Conservation (phyloP, 2,888 invertebrate species). For the Agriopis marginaria region DNA sequence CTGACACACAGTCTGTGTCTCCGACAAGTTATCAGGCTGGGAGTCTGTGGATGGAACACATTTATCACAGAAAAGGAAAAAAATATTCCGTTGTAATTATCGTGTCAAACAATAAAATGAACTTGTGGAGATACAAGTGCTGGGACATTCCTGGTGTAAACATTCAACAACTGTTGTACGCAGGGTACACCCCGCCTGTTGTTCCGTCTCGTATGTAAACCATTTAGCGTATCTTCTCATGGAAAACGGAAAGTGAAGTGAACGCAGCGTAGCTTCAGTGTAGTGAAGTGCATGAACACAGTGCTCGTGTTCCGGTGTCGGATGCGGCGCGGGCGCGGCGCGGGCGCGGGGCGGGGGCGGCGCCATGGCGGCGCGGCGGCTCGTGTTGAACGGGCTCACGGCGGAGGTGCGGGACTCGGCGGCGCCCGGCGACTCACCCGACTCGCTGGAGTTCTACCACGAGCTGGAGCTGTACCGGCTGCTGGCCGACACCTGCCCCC, state of each 20-base stretch:
- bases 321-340: conserved; percentile 1
- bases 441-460: conserved; percentile 70
- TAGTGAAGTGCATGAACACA: background rate
- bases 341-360: conserved; percentile 39
- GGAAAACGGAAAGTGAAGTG: background rate
- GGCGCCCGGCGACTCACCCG: conserved; percentile 49
- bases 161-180: no score
- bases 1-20: no score
- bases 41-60: no score
- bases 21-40: no score
- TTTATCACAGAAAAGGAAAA: no score
- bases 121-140: no score
- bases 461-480: conserved; percentile 77
- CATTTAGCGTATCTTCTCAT: no score
- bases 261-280: background rate
- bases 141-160: no score
- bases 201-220: no score
- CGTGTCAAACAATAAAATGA: no score
- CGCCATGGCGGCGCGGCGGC: conserved; percentile 60
- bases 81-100: no score
- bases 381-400: conserved; percentile 80
- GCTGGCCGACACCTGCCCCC: conserved; percentile 53
- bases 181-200: no score
- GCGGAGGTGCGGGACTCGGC: conserved; percentile 64
- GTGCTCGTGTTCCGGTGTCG: background rate